Percentiles rank a stretch among this genome's conserved stretches.
These are phyloP conservation scores for Dipodomys spectabilis DNA, from an alignment of 2,113 vertebrate genomes.

Conservation along the genomic window DNA sequence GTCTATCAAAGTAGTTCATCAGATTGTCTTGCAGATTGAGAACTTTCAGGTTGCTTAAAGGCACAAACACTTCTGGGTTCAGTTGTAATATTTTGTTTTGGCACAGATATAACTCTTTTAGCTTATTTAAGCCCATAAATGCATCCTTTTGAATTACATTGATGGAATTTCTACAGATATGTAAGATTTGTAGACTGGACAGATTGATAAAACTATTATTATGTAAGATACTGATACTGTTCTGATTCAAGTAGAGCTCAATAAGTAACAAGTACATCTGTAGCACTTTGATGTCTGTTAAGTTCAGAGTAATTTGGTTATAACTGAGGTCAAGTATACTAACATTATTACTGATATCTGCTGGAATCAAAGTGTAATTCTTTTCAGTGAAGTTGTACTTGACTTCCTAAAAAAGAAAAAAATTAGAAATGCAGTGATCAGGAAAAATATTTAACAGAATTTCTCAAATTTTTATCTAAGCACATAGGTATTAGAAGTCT, in stretches of 20 bases:
- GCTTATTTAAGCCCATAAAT: conserved; percentile 85
- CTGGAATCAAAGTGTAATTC: conserved; percentile 83
- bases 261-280: conserved; percentile 82
- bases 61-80: conserved; percentile 77
- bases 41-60: conserved; percentile 80
- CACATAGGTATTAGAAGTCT: conserved; percentile 22
- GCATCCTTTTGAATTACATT: conserved; percentile 83
- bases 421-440: conserved; percentile 57
- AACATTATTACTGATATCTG: conserved; percentile 61
- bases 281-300: conserved; percentile 82
- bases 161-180: conserved; percentile 88
- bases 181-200: conserved; percentile 85
- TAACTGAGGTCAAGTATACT: conserved; percentile 85
- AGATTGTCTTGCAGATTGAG: conserved; percentile 86
- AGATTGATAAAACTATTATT: conserved; percentile 85
- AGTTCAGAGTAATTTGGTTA: conserved; percentile 84
- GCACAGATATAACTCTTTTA: conserved; percentile 89
- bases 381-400: conserved; percentile 77
- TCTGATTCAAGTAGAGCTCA: conserved; percentile 87
- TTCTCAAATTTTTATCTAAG: conserved; percentile 33
- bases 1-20: conserved; percentile 80
- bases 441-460: conserved; percentile 8
- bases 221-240: conserved; percentile 83
- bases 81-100: conserved; percentile 88
- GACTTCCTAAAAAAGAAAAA: conserved; percentile 83